A percentile compares a stretch with the other conserved stretches of the same genome.
Evolutionary conservation across 2,888 invertebrate species (phyloP).

Genomic region (Choristoneura rosaceana): DNA sequence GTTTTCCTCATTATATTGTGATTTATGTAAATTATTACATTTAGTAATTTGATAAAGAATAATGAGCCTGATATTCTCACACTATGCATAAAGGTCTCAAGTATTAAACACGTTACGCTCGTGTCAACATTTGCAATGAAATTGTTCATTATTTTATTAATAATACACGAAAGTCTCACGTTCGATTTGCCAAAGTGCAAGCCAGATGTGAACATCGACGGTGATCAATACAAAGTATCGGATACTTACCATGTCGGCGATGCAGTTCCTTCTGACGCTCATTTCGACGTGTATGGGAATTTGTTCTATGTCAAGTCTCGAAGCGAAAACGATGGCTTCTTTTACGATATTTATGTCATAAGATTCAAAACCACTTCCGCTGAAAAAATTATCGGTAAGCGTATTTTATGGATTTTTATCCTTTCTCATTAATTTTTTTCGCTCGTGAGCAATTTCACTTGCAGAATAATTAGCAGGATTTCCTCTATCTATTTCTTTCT

Average conservation of each 20-base stretch:
- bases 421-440: too few species aligned
- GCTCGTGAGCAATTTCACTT: too few species aligned
- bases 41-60: constrained; percentile 16
- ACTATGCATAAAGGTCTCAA: constrained; percentile 25
- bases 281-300: constrained; percentile 70
- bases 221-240: constrained; percentile 62
- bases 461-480: too few species aligned
- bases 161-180: constrained; percentile 49
- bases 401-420: background rate
- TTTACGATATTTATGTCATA: constrained; percentile 64
- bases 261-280: constrained; percentile 67
- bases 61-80: constrained; percentile 10
- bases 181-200: constrained; percentile 69
- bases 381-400: constrained; percentile 52
- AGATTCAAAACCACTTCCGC: constrained; percentile 56
- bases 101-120: constrained; percentile 16
- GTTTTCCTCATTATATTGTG: constrained; percentile 19
- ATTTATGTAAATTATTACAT: constrained; percentile 24
- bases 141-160: constrained; percentile 52
- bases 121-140: constrained; percentile 48
- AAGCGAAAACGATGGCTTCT: constrained; percentile 59
- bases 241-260: constrained; percentile 61
- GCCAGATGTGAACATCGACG: constrained; percentile 64
- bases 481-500: too few species aligned
- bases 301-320: constrained; percentile 69